Percentiles rank a stretch among this genome's conserved stretches.
Evolutionary conservation across 2,113 vertebrate species (phyloP).

Genomic region (Leucosticte australis): DNA sequence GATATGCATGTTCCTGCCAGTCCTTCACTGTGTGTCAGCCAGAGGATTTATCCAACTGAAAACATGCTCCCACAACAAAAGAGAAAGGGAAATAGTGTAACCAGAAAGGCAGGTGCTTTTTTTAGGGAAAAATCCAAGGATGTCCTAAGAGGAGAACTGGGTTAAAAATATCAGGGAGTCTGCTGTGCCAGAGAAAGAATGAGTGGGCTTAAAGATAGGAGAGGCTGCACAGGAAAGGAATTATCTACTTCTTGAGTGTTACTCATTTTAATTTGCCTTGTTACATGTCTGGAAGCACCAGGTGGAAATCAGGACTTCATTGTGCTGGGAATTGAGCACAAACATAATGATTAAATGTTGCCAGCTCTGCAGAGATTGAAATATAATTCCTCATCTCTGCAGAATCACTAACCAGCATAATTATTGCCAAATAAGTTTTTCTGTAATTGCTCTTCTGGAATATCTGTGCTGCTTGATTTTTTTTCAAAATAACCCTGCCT

Average conservation of each 20-base stretch:
- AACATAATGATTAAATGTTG: slow-evolving; percentile 23
- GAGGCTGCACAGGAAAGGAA: neutral
- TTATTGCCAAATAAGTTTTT: neutral
- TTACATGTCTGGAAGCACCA: slow-evolving; percentile 1
- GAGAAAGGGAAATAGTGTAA: neutral
- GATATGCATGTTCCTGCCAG: neutral
- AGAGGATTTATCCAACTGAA: neutral
- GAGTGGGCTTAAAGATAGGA: neutral
- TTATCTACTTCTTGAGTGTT: neutral
- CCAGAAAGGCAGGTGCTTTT: neutral
- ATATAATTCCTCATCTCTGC: neutral
- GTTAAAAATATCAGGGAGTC: neutral
- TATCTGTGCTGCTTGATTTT: neutral
- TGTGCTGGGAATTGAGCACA: neutral
- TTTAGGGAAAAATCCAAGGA: neutral
- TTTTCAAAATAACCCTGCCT: neutral
- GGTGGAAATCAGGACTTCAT: slow-evolving; percentile 2
- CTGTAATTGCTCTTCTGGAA: neutral
- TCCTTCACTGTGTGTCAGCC: neutral
- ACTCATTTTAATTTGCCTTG: slow-evolving; percentile 8
- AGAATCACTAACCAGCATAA: neutral
- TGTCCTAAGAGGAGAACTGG: neutral
- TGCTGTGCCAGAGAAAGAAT: neutral
- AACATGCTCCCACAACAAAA: neutral
- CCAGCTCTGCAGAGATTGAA: slow-evolving; percentile 11